These are phyloP conservation scores for Aporophyla lueneburgensis DNA, from an alignment of 2,888 invertebrate genomes.

Conservation along the genomic window DNA sequence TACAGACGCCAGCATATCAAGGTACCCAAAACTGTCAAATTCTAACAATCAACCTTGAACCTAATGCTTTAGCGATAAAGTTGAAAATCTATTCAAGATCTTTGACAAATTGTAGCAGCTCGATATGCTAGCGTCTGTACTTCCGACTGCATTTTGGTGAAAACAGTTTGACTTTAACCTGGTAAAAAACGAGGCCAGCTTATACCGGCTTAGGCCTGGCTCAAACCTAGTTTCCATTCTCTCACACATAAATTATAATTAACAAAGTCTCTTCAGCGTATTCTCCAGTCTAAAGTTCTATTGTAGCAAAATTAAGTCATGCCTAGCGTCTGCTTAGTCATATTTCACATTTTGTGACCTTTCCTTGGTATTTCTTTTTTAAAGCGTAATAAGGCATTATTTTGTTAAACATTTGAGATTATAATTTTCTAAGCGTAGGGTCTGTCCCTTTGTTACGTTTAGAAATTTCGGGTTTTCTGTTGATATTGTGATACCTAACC, in stretches of 20 bases:
- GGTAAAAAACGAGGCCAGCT: background rate
- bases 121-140: too few species aligned
- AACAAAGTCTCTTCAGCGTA: background rate
- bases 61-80: too few species aligned
- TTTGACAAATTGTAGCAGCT: too few species aligned
- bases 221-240: background rate
- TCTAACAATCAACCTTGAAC: too few species aligned
- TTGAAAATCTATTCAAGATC: too few species aligned
- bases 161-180: background rate
- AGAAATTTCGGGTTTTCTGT: slow-evolving; percentile 10
- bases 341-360: slow-evolving; percentile 35
- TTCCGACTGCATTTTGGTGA: background rate
- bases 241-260: background rate
- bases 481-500: slow-evolving; percentile 14
- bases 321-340: slow-evolving; percentile 34
- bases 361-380: slow-evolving; percentile 27
- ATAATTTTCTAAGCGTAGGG: slow-evolving; percentile 47
- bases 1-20: too few species aligned
- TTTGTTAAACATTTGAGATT: slow-evolving; percentile 51
- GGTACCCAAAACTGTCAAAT: too few species aligned
- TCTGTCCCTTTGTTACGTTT: slow-evolving; percentile 35
- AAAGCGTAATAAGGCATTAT: slow-evolving; percentile 49
- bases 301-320: slow-evolving; percentile 30
- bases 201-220: background rate
- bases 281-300: slow-evolving; percentile 15